Percentiles rank a stretch among this genome's conserved stretches.
Conservation (phyloP, 1,140 invertebrate species). For the Hydropsyche tenuis region DNA sequence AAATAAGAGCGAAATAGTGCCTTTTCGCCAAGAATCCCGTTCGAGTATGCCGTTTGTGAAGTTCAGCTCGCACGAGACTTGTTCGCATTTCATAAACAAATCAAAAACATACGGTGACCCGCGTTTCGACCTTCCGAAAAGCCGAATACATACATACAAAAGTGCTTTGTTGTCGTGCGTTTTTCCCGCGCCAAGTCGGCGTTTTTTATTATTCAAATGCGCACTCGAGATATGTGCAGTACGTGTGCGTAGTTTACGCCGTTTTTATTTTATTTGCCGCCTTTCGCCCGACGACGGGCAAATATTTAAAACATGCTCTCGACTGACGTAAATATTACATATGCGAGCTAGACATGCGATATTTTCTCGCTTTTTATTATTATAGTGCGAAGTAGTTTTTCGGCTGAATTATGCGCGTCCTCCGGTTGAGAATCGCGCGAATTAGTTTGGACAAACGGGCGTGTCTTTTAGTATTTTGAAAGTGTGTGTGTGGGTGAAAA, state of each 20-base stretch:
- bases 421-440: no score
- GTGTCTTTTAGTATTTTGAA: neutral
- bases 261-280: neutral
- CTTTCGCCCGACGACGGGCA: neutral
- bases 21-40: no score
- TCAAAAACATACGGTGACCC: constrained; percentile 12
- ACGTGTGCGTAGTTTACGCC: neutral
- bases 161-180: constrained; percentile 7
- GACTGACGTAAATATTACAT: neutral
- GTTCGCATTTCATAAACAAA: constrained; percentile 15
- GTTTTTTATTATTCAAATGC: constrained; percentile 19
- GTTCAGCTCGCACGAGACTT: neutral
- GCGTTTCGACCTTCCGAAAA: neutral
- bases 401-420: neutral
- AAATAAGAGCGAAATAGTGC: no score
- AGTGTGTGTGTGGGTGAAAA: neutral
- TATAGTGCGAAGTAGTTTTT: neutral
- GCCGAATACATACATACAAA: constrained; percentile 2
- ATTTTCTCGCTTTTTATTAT: neutral
- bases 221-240: neutral
- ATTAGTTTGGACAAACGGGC: no score
- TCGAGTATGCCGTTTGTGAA: neutral
- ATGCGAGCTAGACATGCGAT: no score
- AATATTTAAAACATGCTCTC: constrained; percentile 2
- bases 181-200: neutral